Base-by-base conservation (phyloP, 2,113 vertebrate genomes). In the Centropus unirufus region DNA sequence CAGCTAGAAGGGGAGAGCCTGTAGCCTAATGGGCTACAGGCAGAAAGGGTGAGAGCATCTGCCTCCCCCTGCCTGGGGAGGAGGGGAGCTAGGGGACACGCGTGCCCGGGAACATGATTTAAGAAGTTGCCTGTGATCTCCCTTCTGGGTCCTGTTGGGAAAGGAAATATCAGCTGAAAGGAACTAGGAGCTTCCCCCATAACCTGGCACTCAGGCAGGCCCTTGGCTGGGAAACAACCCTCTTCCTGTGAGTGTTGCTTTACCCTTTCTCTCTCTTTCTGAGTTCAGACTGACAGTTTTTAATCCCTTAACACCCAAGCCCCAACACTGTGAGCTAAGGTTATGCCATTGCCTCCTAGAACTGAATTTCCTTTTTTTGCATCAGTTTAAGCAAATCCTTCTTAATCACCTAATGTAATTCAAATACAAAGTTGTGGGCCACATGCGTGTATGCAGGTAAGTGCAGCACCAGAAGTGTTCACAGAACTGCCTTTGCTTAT, bases 281-380 rank as follows among this genome's bases (percentile, higher is more conserved):
- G n/a, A 78, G 20, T 64, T 80, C 36, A 84, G 34, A n/a, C 49
- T 67, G 29, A 51, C 32, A 24, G 7, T 68, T 73, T 87, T 82
- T 94, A 36, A 32, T 83, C 29, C 34, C 18, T 90, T 93, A 49
- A 72, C 61, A 75, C 29, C 42, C 34, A 92, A 91, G 40, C 8
- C 17, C 20, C 68, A 76, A 29, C 9, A 55, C 18, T 16, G 19
- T 51, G 52, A 89, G 27, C 26, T 63, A 47, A 92, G 36, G 19
- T 64, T 89, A 61, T 34, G 51, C 64, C 2, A 2, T 59, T 87
- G 62, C n/a, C 36, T n/a, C 39, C 39, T 70, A 61, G 29, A 58
- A 83, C 34, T 72, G 72, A 36, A 70, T 83, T 92, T 75, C 52
- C 29, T 72, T 83, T 87, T 67, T 92, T 91, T 72, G 19, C 49